These are phyloP conservation scores for Plutella xylostella DNA, from an alignment of 2,888 invertebrate genomes.

Conservation along the genomic window DNA sequence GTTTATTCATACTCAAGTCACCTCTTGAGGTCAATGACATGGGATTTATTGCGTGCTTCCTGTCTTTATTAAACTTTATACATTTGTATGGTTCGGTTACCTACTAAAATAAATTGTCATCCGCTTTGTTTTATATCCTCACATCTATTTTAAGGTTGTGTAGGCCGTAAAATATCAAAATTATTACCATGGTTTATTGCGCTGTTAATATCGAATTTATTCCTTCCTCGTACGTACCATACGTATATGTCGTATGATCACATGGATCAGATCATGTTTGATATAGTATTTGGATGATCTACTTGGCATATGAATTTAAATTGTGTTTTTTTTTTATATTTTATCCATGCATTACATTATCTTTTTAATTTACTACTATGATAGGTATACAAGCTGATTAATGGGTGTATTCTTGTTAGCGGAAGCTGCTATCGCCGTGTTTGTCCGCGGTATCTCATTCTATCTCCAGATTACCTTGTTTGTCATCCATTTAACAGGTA, in stretches of 20 bases:
- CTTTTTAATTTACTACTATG: too few species aligned
- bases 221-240: too few species aligned
- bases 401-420: too few species aligned
- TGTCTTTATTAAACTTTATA: constrained; percentile 44
- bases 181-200: too few species aligned
- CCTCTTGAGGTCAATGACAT: constrained; percentile 52
- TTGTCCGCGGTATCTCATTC: constrained; percentile 43
- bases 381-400: too few species aligned
- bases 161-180: too few species aligned
- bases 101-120: constrained; percentile 27
- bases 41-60: constrained; percentile 56
- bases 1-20: constrained; percentile 38
- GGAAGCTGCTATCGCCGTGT: constrained; percentile 51
- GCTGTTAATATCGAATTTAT: too few species aligned
- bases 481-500: constrained; percentile 50
- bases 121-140: constrained; percentile 22
- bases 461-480: constrained; percentile 58
- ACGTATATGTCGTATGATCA: too few species aligned
- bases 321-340: not conserved
- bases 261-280: too few species aligned
- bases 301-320: not conserved
- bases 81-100: constrained; percentile 21
- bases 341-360: too few species aligned
- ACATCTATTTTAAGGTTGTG: not conserved
- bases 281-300: too few species aligned